phyloP scores from a whole-genome alignment of 2,113 vertebrate genomes.

The zebrafish (Danio rerio) region DNA sequence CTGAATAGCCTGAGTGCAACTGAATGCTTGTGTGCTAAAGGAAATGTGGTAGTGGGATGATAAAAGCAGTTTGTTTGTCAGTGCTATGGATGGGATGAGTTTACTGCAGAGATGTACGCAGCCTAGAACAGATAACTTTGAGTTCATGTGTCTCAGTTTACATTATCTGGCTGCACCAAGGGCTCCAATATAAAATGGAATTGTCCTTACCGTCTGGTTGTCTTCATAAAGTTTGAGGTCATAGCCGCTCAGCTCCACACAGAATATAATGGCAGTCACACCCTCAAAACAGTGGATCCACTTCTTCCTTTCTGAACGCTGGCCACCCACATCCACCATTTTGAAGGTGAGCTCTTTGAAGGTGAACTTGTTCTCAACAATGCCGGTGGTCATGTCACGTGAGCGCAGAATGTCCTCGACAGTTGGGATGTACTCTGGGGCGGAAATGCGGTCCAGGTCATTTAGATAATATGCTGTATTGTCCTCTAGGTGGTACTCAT shows the following conservation, averaged over 20 bases:
- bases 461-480: constrained; percentile 98
- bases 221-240: constrained; percentile 99
- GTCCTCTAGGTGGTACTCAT: constrained; percentile 98
- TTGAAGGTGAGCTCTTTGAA: constrained; percentile 99
- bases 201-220: constrained; percentile 92
- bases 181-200: neutral
- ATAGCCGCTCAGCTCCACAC: constrained; percentile 98
- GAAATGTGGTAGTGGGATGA: constrained; percentile 43
- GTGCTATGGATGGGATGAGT: constrained; percentile 29
- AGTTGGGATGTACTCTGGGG: constrained; percentile 92
- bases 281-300: constrained; percentile 99
- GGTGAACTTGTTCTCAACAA: constrained; percentile 99
- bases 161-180: constrained; percentile 26
- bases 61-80: constrained; percentile 29
- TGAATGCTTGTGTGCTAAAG: constrained; percentile 28
- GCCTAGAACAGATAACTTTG: constrained; percentile 4
- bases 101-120: constrained; percentile 14
- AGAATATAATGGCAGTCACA: constrained; percentile 99
- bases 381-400: constrained; percentile 99
- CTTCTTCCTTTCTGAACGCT: constrained; percentile 97
- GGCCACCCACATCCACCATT: constrained; percentile 99
- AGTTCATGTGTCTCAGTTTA: constrained; percentile 14
- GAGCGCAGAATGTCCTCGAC: constrained; percentile 98
- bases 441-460: constrained; percentile 95
- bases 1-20: neutral